phyloP scores from a whole-genome alignment of 2,888 invertebrate species.

The Hypolimnas misippus region DNA sequence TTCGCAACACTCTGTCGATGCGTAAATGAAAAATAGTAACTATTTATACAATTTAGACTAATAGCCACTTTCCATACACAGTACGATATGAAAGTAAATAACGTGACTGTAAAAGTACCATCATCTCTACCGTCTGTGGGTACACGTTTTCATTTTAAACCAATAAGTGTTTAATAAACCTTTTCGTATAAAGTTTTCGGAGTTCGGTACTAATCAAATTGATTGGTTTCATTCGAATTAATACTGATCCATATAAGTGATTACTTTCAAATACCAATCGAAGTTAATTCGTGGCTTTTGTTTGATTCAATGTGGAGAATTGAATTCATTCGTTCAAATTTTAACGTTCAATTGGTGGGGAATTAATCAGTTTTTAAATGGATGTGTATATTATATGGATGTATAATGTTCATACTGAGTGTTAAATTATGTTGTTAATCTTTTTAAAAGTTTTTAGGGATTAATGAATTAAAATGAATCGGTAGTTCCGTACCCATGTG shows the following conservation, averaged over 20 bases:
- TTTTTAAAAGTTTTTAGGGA: too few species aligned
- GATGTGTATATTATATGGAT: neutral
- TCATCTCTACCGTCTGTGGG: too few species aligned
- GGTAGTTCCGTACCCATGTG: too few species aligned
- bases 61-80: too few species aligned
- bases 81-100: too few species aligned
- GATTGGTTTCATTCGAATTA: slow-evolving; percentile 32
- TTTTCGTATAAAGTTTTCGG: neutral
- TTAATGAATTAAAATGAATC: too few species aligned
- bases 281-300: slow-evolving; percentile 5
- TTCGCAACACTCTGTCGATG: too few species aligned
- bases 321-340: slow-evolving; percentile 4
- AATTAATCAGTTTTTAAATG: neutral
- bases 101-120: too few species aligned
- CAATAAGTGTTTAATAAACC: neutral
- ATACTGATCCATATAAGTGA: slow-evolving; percentile 26
- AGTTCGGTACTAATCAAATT: slow-evolving; percentile 28
- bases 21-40: too few species aligned
- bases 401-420: too few species aligned
- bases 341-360: neutral
- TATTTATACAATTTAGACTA: too few species aligned
- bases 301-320: slow-evolving; percentile 5
- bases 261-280: slow-evolving; percentile 8
- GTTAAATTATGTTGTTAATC: too few species aligned
- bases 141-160: neutral